Evolutionary conservation across 37 sponge, comb jelly and placozoan species (phyloP), one percentile per base, ranked within the genome.

Genomic region (Haliclona indistincta): DNA sequence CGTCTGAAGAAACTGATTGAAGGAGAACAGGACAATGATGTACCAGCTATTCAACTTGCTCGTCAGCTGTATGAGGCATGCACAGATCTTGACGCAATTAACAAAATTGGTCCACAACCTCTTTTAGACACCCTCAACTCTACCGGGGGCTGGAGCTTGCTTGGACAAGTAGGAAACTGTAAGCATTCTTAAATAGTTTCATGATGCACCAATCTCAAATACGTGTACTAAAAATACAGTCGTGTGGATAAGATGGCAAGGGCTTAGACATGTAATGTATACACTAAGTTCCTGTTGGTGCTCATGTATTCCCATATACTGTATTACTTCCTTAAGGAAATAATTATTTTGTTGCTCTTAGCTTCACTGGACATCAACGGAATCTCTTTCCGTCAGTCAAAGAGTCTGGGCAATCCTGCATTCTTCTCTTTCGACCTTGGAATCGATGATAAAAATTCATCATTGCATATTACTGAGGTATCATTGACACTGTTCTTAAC

Each of bases 391-490:
- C 23, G 52, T 25, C 3, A 6, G 32, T 77, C 81, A 63, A 75
- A 82, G 64, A 3, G 54, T 20, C 5, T 26, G 25, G 78, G 83
- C 0, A 88, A 78, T 77, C 56, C 34, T 19, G 88, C 83, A 23
- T 81, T 88, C 69, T 88, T 88, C 44, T 49, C 38, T 5, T 40
- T 88, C 17, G 41, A 43, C 26, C 66, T 88, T 13, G 70, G 29
- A 32, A 60, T 79, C 43, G 76, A 88, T 40, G 76, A 71, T 28
- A 71, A 45, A 11, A 81, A 81, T 68, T 82, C 88, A 4, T 67
- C 78, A 1, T 0, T 19, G 20, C 39, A 76, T 20, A 60, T 70
- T 39, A n/a, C 84, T 4, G 23, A 22, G 56, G 90, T 83, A 36
- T 33, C 30, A 2, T 63, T 3, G 36, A 38, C 25, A 0, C 22